Conservation (phyloP, 2,888 invertebrate genomes). For the Drosophila borborema region DNA sequence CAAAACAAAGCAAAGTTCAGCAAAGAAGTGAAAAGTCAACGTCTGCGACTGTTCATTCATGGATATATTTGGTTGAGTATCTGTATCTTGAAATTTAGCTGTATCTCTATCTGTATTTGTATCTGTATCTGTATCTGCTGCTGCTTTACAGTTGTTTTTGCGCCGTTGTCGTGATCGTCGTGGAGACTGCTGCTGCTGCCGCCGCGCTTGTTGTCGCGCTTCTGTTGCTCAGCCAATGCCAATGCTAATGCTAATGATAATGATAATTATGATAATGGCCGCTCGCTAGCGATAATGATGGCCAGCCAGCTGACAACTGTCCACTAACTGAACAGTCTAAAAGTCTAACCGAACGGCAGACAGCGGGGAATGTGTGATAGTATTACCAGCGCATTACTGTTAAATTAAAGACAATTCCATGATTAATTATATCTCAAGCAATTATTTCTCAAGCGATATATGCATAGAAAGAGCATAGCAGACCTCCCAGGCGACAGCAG, state of each 20-base stretch:
- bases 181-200: constrained; percentile 12
- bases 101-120: constrained; percentile 31
- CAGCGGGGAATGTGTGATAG: constrained; percentile 21
- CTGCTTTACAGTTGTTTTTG: constrained; percentile 60
- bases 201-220: constrained; percentile 12
- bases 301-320: constrained; percentile 42
- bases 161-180: constrained; percentile 39
- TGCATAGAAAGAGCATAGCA: background rate
- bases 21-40: constrained; percentile 19
- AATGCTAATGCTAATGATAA: constrained; percentile 50
- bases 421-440: constrained; percentile 32
- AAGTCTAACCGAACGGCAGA: constrained; percentile 22
- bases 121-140: constrained; percentile 15
- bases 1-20: background rate
- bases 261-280: constrained; percentile 63
- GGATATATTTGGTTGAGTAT: constrained; percentile 20
- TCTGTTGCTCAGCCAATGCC: constrained; percentile 26
- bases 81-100: constrained; percentile 50
- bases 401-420: constrained; percentile 53
- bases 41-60: constrained; percentile 42
- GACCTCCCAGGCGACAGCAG: constrained; percentile 31
- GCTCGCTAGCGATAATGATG: constrained; percentile 64
- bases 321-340: constrained; percentile 49
- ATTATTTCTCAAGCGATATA: constrained; percentile 7
- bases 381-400: constrained; percentile 39